phyloP scores from a whole-genome alignment of 2,888 invertebrate genomes.

The Drosophila robusta region DNA sequence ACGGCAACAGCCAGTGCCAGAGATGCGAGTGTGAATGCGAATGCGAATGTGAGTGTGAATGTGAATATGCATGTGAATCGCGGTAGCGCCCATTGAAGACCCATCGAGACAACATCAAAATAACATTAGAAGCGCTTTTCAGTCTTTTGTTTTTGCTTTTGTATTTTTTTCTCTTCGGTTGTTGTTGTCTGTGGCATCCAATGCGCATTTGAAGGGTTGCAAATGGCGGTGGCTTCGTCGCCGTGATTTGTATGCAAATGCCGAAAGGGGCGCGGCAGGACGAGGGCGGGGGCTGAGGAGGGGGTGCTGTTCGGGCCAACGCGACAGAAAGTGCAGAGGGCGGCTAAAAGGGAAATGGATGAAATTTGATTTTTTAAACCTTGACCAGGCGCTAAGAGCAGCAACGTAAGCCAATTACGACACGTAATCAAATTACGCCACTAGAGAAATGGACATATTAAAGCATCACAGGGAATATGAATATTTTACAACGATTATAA shows the following conservation, averaged over 20 bases:
- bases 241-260: conserved; percentile 74
- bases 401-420: conserved; percentile 65
- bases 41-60: conserved; percentile 2
- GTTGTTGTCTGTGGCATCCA: conserved; percentile 33
- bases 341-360: conserved; percentile 25
- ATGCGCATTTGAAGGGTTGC: conserved; percentile 73
- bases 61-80: conserved; percentile 33
- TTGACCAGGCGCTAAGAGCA: conserved; percentile 44
- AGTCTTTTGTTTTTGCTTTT: conserved; percentile 25
- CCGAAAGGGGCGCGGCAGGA: conserved; percentile 10
- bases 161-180: not conserved
- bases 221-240: conserved; percentile 25
- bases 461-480: not conserved
- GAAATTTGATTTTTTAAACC: conserved; percentile 65
- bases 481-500: not conserved
- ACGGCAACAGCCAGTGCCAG: conserved; percentile 25
- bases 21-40: not conserved
- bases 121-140: conserved; percentile 69
- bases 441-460: conserved; percentile 3
- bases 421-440: conserved; percentile 64
- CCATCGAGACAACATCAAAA: conserved; percentile 80
- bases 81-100: conserved; percentile 69
- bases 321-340: conserved; percentile 1
- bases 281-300: too few species aligned
- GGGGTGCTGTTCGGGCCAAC: not conserved